Evolutionary conservation across 2,797 vertebrate genomes (phyloP), one percentile per base, ranked within the genome.

Genomic region (Etheostoma perlongum): DNA sequence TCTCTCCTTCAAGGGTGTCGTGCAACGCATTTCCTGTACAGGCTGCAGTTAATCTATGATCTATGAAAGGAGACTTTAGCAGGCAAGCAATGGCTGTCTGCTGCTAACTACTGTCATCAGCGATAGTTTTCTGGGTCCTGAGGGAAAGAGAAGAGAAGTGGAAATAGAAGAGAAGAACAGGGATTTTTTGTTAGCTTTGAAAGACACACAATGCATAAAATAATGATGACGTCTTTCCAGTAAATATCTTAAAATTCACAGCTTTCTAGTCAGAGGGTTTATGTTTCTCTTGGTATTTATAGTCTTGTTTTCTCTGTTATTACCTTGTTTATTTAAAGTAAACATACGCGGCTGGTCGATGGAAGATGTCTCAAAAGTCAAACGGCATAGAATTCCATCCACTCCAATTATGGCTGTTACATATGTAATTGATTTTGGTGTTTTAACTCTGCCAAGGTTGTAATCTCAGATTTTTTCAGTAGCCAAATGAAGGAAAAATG

Each of bases 21-120:
- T 58, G 51, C 61, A 65, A 49, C 76, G 67, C 19, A 19, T 65
- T 80, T 81, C 81, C 82, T 82, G 67, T 60, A 57, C 76, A 66
- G 19, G 54, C 67, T 81, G 70, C 58, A 76, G 46, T 66, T 69
- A 72, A 77, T 83, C 77, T 30, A 30, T 30, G 30, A 66, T 74
- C 57, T 54, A 23, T 78, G 69, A 82, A 76, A 68, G 61, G 40
- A 83, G 54, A 67, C 54, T 68, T 78, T 5, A 62, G 61, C 9
- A 33, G 58, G 55, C 36, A 6, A 19, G 54, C 12, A 2, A 5
- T 36, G 27, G 27, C 65, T 27, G 53, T 63, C 76, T 76, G 67
- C 62, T 46, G 51, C 48, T 57, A 3, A 66, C 59, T 67, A 5
- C 30, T 65, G 72, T 63, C 67, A 49, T 44, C 59, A 62, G 25